Base-by-base conservation (phyloP, 2,888 invertebrate genomes). In the Loripinus fragilis region DNA sequence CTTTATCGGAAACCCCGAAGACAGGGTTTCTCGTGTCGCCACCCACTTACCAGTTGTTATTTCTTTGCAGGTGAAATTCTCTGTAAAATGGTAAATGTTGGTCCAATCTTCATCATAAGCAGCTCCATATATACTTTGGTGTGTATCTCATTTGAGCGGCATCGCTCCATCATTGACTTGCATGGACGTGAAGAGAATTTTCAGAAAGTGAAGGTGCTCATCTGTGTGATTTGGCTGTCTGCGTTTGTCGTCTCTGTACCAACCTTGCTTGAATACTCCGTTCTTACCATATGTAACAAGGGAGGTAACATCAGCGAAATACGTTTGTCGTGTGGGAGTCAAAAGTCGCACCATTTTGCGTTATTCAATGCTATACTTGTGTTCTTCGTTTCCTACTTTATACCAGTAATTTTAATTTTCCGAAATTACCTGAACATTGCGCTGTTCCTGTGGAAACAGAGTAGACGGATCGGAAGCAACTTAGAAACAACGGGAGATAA, bases 61-160 rank as follows among this genome's bases (percentile, higher is more conserved):
- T 7, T 41, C 41, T 10, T 84, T 84, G 66, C 80, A 84, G 84
- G 81, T 23, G 66, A 73, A 2, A 28, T 73, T 30, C 64, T 83
- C 7, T 87, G 85, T 70, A 85, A 85, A 70, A 45, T 86, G 0
- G 76, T 86, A 28, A 87, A 87, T 70, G 85, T 84, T 45, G 70
- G 82, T 25, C 89, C 89, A 0, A 71, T 90, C 20, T 80, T 89
- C 10, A 76, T 86, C 50, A 89, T 90, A 66, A 87, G 85, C 5
- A 68, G 79, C 17, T 86, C 85, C n/a, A 85, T 86, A 30, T 89
- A 86, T 71, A 86, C 82, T 10, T 73, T 90, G n/a, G 88, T 88
- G 23, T 82, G 80, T 55, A 81, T 89, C 38, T 86, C 89, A 0
- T 80, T 81, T 45, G 90, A 89, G 50, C 75, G 89, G 1, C 81